Evolutionary conservation across 1,140 invertebrate species (phyloP).

Genomic region (Planococcus citri): DNA sequence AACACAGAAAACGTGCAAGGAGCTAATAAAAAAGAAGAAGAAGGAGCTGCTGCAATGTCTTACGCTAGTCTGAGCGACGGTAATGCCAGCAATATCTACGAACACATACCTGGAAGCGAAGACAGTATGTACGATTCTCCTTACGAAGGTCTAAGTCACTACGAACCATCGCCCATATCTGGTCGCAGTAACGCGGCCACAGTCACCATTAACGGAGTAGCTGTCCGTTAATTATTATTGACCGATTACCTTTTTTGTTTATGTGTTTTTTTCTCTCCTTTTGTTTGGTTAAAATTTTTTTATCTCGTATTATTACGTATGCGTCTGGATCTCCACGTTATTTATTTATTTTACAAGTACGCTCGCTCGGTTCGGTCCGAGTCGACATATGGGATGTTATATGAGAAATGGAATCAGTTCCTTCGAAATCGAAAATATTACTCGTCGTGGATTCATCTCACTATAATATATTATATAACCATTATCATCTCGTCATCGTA

Average conservation of each 20-base stretch:
- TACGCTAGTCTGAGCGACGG: slow-evolving; percentile 60
- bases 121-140: slow-evolving; percentile 59
- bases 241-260: neutral
- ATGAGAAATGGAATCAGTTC: too few species aligned
- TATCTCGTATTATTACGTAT: neutral
- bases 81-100: slow-evolving; percentile 48
- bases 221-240: slow-evolving; percentile 50
- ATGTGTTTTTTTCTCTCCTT: too few species aligned
- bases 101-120: slow-evolving; percentile 48
- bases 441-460: neutral
- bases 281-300: too few species aligned
- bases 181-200: slow-evolving; percentile 40
- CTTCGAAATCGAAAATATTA: neutral
- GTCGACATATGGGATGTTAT: too few species aligned
- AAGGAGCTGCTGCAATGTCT: slow-evolving; percentile 72
- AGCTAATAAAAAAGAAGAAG: slow-evolving; percentile 67
- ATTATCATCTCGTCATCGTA: too few species aligned
- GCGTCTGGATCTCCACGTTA: neutral
- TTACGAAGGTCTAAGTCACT: slow-evolving; percentile 51
- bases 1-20: slow-evolving; percentile 77
- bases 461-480: too few species aligned
- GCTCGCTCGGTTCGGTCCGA: neutral
- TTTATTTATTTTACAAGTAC: neutral
- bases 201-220: slow-evolving; percentile 58
- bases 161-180: slow-evolving; percentile 50